A percentile compares a stretch with the other conserved stretches of the same genome.
Evolutionary conservation across 2,113 vertebrate genomes (phyloP).

Genomic region (Otis tarda): DNA sequence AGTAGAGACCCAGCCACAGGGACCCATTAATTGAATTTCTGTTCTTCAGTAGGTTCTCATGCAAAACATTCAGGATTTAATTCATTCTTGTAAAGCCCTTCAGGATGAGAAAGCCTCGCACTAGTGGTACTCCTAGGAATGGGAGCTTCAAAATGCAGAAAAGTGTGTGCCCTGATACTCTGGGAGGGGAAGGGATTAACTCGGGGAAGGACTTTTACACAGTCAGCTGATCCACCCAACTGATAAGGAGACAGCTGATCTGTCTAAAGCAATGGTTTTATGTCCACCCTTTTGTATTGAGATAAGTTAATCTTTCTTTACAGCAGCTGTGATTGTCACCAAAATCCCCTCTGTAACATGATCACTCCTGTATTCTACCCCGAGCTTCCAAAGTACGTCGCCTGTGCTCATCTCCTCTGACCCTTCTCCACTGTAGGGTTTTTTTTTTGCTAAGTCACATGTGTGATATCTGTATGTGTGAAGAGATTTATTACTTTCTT

Average conservation of each 20-base stretch:
- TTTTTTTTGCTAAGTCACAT: neutral
- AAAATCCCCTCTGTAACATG: too few species aligned
- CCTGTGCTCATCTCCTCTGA: neutral
- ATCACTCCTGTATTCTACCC: neutral
- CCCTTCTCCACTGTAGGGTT: neutral
- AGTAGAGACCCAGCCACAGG: neutral
- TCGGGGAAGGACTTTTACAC: neutral
- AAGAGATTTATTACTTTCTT: neutral
- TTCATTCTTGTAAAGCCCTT: neutral
- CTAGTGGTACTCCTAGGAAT: neutral
- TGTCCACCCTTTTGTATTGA: neutral
- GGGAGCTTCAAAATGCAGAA: neutral
- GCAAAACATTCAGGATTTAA: neutral
- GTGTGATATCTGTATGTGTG: neutral
- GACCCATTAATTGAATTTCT: neutral
- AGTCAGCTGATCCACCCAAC: neutral
- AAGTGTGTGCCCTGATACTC: neutral
- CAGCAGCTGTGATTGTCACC: neutral
- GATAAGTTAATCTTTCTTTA: neutral
- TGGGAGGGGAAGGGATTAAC: neutral
- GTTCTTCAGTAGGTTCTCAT: neutral
- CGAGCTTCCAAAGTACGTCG: accelerated
- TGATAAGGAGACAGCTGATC: neutral
- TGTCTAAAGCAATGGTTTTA: neutral
- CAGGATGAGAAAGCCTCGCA: neutral